phyloP scores from a whole-genome alignment of 1,140 invertebrate species.

The Tetramorium parvispinum region DNA sequence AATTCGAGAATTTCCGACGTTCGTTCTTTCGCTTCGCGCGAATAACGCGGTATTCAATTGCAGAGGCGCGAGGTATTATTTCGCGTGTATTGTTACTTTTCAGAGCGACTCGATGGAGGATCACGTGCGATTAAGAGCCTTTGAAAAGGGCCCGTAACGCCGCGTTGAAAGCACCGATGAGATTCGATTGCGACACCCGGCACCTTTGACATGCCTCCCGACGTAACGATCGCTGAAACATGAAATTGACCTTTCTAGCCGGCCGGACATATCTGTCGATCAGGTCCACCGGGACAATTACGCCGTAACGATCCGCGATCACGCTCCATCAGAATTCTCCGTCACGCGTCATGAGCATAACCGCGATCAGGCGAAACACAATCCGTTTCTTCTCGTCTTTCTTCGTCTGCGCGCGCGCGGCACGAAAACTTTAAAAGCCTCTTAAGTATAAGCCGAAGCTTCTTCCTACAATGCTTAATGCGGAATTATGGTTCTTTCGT shows the following conservation, averaged over 20 bases:
- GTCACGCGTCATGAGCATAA: conserved; percentile 74
- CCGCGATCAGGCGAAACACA: conserved; percentile 68
- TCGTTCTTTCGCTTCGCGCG: conserved; percentile 8
- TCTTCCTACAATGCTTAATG: conserved; percentile 29
- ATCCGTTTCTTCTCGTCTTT: conserved; percentile 54
- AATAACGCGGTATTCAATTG: conserved; percentile 44
- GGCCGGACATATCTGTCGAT: conserved; percentile 59
- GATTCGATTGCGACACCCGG: conserved; percentile 58
- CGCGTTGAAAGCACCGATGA: conserved; percentile 61
- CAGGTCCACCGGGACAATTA: conserved; percentile 75
- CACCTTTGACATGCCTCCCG: conserved; percentile 55
- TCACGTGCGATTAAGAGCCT: conserved; percentile 43
- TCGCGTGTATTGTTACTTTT: conserved; percentile 38
- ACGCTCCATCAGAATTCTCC: conserved; percentile 76
- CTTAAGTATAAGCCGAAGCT: conserved; percentile 24
- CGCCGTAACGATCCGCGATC: conserved; percentile 73
- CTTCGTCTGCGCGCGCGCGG: neutral
- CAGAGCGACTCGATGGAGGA: conserved; percentile 10
- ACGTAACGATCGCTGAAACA: conserved; percentile 66
- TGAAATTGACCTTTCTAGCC: conserved; percentile 73
- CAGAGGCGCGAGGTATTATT: conserved; percentile 33
- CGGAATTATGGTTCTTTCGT: conserved; percentile 9
- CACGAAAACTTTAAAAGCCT: conserved; percentile 39
- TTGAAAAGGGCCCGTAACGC: conserved; percentile 23
- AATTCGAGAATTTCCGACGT: neutral